Base-by-base conservation (phyloP, 1,140 invertebrate species). In the Nasonia longicornis region DNA sequence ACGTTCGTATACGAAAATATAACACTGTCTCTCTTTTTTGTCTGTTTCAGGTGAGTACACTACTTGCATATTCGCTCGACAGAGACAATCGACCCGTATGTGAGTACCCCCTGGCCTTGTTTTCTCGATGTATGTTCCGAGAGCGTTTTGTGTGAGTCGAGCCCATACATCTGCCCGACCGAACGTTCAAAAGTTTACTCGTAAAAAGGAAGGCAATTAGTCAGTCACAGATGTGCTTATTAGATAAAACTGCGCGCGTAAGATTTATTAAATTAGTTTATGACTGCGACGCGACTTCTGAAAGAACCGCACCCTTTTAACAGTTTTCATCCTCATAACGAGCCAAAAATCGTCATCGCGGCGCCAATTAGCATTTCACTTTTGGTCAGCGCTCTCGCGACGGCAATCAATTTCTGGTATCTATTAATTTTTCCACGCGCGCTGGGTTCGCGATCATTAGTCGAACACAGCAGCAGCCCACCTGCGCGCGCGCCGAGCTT, bases 1-100 rank as follows among this genome's bases (percentile, higher is more conserved):
- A 35, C 31, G 8, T 42, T 42, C 7, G 38, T 42, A 42, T 42
- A 38, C 7, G 38, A 42, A 42, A 42, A 42, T 42, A 58, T n/a
- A 58, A 58, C 7, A n/a, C 20, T n/a, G 3, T n/a, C 6, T 26
- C 26, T 26, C 26, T 26, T 67, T 58, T 35, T 22, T 58, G n/a
- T 58, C 26, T 76, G 45, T 64, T 72, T 72, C 70, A 72, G 70
- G 70, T 72, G 70, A 72, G 70, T 72, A 72, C 26, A 2, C 26
- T 4, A 20, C 52, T 58, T 58, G 16, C 52, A 7, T 14, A 16
- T n/a, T 20, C 16, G 52, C 3, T n/a, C 52, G 52, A 26, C 26
- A 26, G 26, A 58, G 31, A 58, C 52, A 7, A n/a, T n/a, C 6
- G 14, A 2, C 52, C 16, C 52, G 16, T n/a, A n/a, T n/a, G 52